Base-by-base conservation (phyloP, 2,113 vertebrate genomes). In the Tauraco erythrolophus region DNA sequence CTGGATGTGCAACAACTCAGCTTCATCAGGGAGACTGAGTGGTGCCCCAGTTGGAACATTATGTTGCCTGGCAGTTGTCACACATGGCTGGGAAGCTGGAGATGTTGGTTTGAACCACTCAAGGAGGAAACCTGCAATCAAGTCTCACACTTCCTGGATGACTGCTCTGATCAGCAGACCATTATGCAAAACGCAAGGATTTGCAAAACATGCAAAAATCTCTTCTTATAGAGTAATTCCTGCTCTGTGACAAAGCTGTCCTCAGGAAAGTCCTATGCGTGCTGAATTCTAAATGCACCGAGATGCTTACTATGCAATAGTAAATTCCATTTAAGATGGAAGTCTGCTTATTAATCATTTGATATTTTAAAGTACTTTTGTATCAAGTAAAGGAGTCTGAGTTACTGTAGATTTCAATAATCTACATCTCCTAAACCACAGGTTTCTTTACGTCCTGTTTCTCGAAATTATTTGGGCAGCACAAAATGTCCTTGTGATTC, bases 151-250 rank as follows among this genome's bases (percentile, higher is more conserved):
- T 85, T 91, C 80, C 94, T 58, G 64, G 56, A 84, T 86, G 37
- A 51, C 72, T 91, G 51, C 87, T 94, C 84, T 60, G n/a, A 91
- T 90, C 77, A 97, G 65, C 56, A 88, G 51, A 46, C 74, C 58
- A 77, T 66, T 84, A 96, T 94, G 93, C 88, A 96, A 95, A 97
- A 54, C 21, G 7, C 5, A 33, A 84, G 56, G 45, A 91, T 76
- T 94, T 97, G 92, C 93, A 96, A 93, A 97, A 88, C 35, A 97
- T 94, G 93, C 89, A 95, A 96, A 96, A 96, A 57, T 51, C 74
- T 45, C 35, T 77, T 53, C 70, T 35, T 11, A 37, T 19, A 91
- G 76, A 82, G 84, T 23, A 75, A 60, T 93, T 96, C 89, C 89
- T 95, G 77, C 89, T 87, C 69, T 57, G 65, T 92, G 81, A 93